Evolutionary conservation across 2,797 vertebrate species (phyloP).

Genomic region (Semaprochilodus insignis): DNA sequence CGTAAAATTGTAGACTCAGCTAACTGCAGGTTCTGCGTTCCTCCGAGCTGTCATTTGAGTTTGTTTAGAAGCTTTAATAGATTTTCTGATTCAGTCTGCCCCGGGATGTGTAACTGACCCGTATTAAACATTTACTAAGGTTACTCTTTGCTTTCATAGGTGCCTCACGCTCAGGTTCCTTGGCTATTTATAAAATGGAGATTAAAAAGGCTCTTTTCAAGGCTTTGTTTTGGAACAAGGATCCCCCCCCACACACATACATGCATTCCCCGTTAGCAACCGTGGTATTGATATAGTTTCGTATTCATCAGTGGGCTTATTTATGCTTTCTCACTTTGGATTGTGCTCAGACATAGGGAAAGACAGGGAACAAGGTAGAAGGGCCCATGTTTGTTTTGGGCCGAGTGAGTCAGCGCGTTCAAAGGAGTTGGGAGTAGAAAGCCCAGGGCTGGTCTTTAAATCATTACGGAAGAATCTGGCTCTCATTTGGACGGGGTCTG

Average conservation of each 20-base stretch:
- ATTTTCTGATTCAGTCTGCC: conserved; percentile 51
- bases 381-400: conserved; percentile 55
- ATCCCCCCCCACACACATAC: not conserved
- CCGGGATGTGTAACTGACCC: conserved; percentile 57
- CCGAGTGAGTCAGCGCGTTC: conserved; percentile 40
- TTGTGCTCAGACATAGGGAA: conserved; percentile 22
- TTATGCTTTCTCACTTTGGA: conserved; percentile 56
- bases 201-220: conserved; percentile 48
- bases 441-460: conserved; percentile 54
- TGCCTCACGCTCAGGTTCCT: conserved; percentile 38
- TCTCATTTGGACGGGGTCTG: conserved; percentile 53
- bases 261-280: conserved; percentile 22
- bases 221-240: conserved; percentile 46
- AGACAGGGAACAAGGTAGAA: not conserved
- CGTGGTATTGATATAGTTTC: conserved; percentile 51
- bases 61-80: conserved; percentile 49
- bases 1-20: conserved; percentile 6
- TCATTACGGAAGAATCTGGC: conserved; percentile 59
- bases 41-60: conserved; percentile 41
- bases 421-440: conserved; percentile 44
- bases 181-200: conserved; percentile 50
- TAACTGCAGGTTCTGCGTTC: conserved; percentile 24
- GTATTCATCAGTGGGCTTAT: conserved; percentile 50
- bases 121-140: conserved; percentile 62
- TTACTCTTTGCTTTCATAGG: conserved; percentile 58